phyloP scores from a whole-genome alignment of 2,113 vertebrate genomes.

The Abramis brama region DNA sequence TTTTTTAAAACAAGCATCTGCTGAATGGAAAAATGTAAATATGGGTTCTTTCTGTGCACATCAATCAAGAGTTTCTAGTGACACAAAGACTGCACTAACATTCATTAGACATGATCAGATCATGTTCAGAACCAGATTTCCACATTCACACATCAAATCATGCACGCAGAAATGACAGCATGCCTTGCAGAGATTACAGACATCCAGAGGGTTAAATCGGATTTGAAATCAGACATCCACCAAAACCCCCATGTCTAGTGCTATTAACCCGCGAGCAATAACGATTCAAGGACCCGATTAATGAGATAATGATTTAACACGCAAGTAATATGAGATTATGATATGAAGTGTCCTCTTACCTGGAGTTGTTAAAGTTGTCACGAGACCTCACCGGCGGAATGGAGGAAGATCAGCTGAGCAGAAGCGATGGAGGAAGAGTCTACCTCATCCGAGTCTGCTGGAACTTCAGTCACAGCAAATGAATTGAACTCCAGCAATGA shows the following conservation, averaged over 20 bases:
- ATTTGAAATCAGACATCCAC: slow-evolving; percentile 7
- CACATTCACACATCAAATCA: neutral
- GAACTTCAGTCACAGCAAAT: neutral
- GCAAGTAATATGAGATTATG: neutral
- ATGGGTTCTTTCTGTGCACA: neutral
- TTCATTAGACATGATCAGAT: neutral
- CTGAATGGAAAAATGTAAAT: neutral
- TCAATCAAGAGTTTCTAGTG: neutral
- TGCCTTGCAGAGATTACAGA: slow-evolving; percentile 4
- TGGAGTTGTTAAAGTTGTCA: slow-evolving; percentile 14
- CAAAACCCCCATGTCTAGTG: neutral
- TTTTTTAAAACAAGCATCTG: neutral
- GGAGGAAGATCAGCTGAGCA: neutral
- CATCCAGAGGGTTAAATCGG: neutral
- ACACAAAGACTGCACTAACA: neutral
- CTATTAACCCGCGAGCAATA: neutral
- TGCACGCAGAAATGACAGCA: neutral
- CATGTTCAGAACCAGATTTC: neutral
- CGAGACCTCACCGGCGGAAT: neutral
- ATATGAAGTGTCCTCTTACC: slow-evolving; percentile 4
- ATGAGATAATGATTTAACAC: neutral
- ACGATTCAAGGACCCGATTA: too few species aligned
- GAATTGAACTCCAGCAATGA: neutral
- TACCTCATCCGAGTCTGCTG: neutral
- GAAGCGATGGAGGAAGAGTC: neutral